Evolutionary conservation across 2,888 invertebrate genomes (phyloP), one percentile per base, ranked within the genome.

Genomic region (Tetramorium bicarinatum): DNA sequence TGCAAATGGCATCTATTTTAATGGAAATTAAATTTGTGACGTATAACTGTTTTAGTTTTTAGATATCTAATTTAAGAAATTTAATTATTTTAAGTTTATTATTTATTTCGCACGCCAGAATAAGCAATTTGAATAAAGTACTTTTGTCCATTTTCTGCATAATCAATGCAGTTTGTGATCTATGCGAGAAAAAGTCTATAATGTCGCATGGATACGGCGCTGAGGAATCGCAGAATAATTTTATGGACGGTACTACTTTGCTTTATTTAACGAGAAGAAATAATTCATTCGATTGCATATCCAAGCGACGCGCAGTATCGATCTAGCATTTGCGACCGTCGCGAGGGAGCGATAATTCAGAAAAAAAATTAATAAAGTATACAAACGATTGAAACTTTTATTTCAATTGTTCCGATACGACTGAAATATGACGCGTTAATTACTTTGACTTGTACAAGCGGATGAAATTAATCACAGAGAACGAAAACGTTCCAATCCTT

Each of bases 361-460:
- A 61, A 61, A 25, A 75, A 69, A 80, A 80, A 71, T 61, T 80
- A 59, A 71, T 80, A 49, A 80, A 59, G 18, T 47, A 71, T 4
- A 69, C 79, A 59, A 47, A 9, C 18, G 21, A 47, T 47, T 44
- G 64, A 44, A 64, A 64, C 41, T 77, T 77, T 9, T n/a, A 3
- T 67, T 77, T 56, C 15, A 77, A 44, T 67, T n/a, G 25, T n/a
- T 25, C 7, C 25, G 11, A 77, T 44, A 38, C 15, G 13, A 1
- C 9, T 79, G 34, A 71, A 49, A 71, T 49, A 69, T 71, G 34
- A 71, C 34, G 38, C 59, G 34, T 41, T 49, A 80, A 80, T 80
- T 71, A 59, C 47, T 25, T 18, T n/a, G 54, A n/a, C 25, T 56
- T 64, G 47, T 25, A 18, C 25, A 47, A 59, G 13, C 15, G 3